Evolutionary conservation across 1,140 invertebrate species (phyloP), one percentile per base, ranked within the genome.

Genomic region (Drosophila dunni): DNA sequence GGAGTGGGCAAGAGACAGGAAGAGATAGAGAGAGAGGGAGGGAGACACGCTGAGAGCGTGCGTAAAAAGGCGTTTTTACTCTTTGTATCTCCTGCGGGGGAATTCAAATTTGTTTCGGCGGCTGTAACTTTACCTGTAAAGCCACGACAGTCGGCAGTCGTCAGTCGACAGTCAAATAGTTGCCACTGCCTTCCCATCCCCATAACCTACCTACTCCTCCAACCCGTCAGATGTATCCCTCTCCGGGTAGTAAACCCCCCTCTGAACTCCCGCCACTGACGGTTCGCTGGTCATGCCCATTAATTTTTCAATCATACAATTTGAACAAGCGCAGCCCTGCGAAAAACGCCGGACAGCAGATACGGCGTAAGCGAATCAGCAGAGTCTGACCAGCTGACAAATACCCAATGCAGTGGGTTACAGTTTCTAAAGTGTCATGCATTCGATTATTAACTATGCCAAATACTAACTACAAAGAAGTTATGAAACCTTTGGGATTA

Each of bases 251-350:
- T 42, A 1, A 20, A 6, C 36, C 34, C 60, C 29, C 15, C 46
- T 10, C n/a, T 24, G n/a, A 11, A 48, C 40, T 1, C 50, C 15
- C 7, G 11, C 5, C 48, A 29, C 13, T 29, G 20, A 10, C 36
- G 34, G 38, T 61, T 40, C 56, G 51, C 36, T 48, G 60, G 75
- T 50, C 80, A 68, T 69, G 65, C 71, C 75, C 77, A 79, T 82
- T 79, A 71, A 91, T 91, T 91, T 86, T 85, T 90, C 83, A 91
- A 83, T 91, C 84, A 85, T 75, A 76, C 81, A 80, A 84, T 81
- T 83, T 91, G 67, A 54, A 69, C 58, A 45, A 73, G 67, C 72
- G 29, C 61, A 69, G 67, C 66, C 20, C 50, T 20, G 71, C 15
- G 36, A 67, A 54, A 53, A 33, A 24, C 60, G 10, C 38, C 34